Percentiles rank a stretch among this genome's conserved stretches.
These are phyloP conservation scores for Lepidothrix coronata DNA, from an alignment of 2,113 vertebrate genomes.

Conservation along the genomic window DNA sequence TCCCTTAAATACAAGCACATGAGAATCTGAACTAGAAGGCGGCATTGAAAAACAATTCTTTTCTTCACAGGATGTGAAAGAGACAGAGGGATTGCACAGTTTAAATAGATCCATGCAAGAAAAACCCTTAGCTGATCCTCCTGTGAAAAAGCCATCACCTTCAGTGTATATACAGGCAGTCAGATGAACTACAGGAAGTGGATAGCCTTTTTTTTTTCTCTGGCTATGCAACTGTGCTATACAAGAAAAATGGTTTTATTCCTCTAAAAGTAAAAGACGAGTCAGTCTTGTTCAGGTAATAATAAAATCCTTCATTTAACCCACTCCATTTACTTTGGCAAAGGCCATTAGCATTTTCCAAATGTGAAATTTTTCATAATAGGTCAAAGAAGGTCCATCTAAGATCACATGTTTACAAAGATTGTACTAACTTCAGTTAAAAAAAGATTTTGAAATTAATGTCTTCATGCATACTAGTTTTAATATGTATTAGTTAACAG, in stretches of 20 bases:
- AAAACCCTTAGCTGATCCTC: not conserved
- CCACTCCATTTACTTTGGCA: not conserved
- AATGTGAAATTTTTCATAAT: not conserved
- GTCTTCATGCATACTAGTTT: not conserved
- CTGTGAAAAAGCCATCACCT: not conserved
- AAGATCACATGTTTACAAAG: not conserved
- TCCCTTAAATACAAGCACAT: not conserved
- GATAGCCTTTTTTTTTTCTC: not conserved
- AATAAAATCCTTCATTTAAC: not conserved
- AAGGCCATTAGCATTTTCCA: not conserved
- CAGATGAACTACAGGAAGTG: not conserved
- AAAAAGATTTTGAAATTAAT: not conserved
- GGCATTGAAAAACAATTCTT: not conserved
- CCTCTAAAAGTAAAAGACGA: not conserved
- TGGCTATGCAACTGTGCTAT: not conserved
- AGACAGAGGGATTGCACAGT: not conserved
- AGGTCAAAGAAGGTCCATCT: not conserved
- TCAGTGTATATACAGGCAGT: not conserved
- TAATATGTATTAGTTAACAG: not conserved
- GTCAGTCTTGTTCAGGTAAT: not conserved
- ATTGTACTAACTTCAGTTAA: not conserved
- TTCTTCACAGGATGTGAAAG: not conserved
- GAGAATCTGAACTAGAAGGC: not conserved
- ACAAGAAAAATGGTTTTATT: not conserved
- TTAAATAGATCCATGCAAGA: not conserved